Evolutionary conservation across 2,113 vertebrate species (phyloP), one percentile per base, ranked within the genome.

Genomic region (Pangasianodon hypophthalmus): DNA sequence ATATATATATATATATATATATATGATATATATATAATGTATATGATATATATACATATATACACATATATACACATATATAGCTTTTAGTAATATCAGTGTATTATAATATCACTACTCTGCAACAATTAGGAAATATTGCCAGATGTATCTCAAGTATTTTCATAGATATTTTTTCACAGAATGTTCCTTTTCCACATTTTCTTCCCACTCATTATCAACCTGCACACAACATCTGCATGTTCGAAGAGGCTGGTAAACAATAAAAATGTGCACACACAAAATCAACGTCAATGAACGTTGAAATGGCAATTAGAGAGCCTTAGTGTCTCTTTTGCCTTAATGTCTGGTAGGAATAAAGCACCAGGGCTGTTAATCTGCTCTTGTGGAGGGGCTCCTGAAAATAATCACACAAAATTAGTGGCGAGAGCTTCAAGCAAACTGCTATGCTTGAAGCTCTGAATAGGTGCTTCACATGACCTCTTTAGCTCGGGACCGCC

Each of bases 401-500:
- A 94, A 93, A 94, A 96, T 94, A 95, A 95, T 94, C 93, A 94
- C 93, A 90, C 67, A 86, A 93, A 95, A 95, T 92, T 94, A 95
- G 73, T 92, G 94, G 92, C 93, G 90, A 92, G 91, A 91, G 94
- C 87, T 96, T 94, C 89, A 93, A 94, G 92, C 93, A 93, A 87
- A 95, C 93, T 93, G 92, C 90, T 90, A 92, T 90, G 92, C 95
- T 95, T 95, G 93, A 95, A 94, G 90, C 90, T 87, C 89, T 94
- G 92, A 95, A 95, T 94, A 79, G 95, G 93, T 87, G 94, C 95
- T 96, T 94, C 90, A 95, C 94, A 95, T 93, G 93, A 93, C 94
- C 96, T 95, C 94, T 95, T 87, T 94, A 94, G 89, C 92, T 94
- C 94, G 71, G 58, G 90, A 92, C 92, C 94, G 94, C 93, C 95